phyloP scores from a whole-genome alignment of 2,888 invertebrate species.

The Hypsopygia costalis region DNA sequence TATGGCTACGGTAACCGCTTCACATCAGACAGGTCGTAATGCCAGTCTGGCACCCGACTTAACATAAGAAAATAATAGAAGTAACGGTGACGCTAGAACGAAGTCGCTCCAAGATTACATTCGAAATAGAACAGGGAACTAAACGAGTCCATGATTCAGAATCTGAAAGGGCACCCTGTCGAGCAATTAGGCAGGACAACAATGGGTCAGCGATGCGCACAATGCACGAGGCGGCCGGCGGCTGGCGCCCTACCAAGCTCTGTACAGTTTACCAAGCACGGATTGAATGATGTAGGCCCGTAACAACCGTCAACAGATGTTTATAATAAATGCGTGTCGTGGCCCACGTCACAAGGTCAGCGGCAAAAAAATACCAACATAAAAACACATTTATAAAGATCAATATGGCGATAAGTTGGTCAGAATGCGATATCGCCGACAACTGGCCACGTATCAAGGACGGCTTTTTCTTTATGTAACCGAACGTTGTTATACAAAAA shows the following conservation, averaged over 20 bases:
- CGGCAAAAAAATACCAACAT: conserved; percentile 2
- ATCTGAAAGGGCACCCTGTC: conserved; percentile 42
- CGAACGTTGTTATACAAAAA: not conserved
- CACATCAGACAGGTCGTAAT: too few relatives aligned
- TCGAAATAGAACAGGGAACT: conserved; percentile 23
- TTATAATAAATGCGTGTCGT: conserved; percentile 1
- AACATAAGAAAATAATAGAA: too few relatives aligned
- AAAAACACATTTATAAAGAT: not conserved
- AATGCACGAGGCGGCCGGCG: conserved; percentile 24
- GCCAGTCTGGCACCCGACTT: too few relatives aligned
- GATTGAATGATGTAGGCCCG: not conserved
- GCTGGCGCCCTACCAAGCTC: conserved; percentile 17
- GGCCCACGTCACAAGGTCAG: conserved; percentile 1
- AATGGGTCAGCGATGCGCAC: conserved; percentile 46
- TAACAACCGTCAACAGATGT: conserved; percentile 4
- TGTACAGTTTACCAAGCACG: not conserved
- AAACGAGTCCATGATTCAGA: conserved; percentile 50
- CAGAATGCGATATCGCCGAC: not conserved
- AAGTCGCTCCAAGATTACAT: not conserved
- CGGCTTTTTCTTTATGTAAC: not conserved
- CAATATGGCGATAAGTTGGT: conserved; percentile 3
- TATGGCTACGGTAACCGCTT: too few relatives aligned
- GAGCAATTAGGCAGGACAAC: conserved; percentile 47
- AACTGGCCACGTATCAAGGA: conserved; percentile 1
- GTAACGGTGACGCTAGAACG: not conserved